Evolutionary conservation across 2,888 invertebrate species (phyloP).

Genomic region (Emmelina monodactyla): DNA sequence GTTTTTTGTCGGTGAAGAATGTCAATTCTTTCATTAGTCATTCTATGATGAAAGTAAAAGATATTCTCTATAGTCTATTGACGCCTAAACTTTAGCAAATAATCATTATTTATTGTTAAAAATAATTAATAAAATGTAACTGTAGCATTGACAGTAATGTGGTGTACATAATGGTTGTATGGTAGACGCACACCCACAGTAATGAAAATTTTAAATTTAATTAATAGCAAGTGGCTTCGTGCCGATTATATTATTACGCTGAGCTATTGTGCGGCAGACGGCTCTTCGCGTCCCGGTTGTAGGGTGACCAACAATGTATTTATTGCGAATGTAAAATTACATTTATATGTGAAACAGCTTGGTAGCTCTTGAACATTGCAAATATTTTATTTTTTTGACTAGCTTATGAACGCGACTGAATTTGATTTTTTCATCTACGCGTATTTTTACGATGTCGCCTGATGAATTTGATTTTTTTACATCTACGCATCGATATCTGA

Average conservation of each 20-base stretch:
- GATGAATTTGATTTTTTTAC: no score
- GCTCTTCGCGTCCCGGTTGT: constrained; percentile 19
- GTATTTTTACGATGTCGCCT: no score
- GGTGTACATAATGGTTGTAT: not conserved
- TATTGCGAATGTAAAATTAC: no score
- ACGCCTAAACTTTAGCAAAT: not conserved
- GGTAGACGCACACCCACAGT: constrained; percentile 22
- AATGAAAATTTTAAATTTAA: constrained; percentile 62
- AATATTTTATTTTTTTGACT: no score
- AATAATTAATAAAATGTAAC: not conserved
- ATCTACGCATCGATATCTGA: no score
- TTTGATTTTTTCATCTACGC: no score
- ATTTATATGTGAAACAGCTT: no score
- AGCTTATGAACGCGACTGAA: no score
- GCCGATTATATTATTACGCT: constrained; percentile 58
- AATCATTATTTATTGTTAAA: not conserved
- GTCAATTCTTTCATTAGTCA: no score
- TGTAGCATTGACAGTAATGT: not conserved
- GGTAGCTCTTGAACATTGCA: no score
- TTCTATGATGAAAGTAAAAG: no score
- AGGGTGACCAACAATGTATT: constrained; percentile 12
- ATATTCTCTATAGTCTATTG: not conserved
- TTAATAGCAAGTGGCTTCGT: constrained; percentile 57
- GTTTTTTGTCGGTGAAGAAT: constrained; percentile 1
- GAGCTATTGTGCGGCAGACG: constrained; percentile 35